Evolutionary conservation across 2,888 invertebrate genomes (phyloP).

Genomic region (Napeogenes inachia): DNA sequence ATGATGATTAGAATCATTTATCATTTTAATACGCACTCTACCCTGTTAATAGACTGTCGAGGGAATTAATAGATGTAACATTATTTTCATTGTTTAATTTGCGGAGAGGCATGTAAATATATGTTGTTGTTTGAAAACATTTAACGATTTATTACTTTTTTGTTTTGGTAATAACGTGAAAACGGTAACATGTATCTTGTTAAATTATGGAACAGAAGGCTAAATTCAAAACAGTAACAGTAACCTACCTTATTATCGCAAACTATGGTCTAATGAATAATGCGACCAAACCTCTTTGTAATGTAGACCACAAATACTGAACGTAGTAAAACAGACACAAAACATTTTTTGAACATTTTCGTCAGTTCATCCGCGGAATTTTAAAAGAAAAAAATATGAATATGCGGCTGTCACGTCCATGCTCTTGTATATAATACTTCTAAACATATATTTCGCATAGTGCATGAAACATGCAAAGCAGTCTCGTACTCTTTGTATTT

Average conservation of each 20-base stretch:
- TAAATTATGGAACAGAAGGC: too few relatives aligned
- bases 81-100: conserved; percentile 72
- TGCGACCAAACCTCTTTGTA: not conserved
- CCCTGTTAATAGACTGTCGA: conserved; percentile 68
- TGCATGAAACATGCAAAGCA: conserved; percentile 59
- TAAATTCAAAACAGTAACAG: too few relatives aligned
- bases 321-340: conserved; percentile 5
- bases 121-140: conserved; percentile 26
- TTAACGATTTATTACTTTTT: conserved; percentile 12
- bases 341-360: conserved; percentile 16
- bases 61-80: conserved; percentile 70
- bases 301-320: not conserved
- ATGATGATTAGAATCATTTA: conserved; percentile 72
- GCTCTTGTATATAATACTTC: conserved; percentile 29
- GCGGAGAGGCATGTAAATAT: conserved; percentile 43
- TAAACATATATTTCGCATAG: conserved; percentile 56
- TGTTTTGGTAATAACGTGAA: not conserved
- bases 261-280: too few relatives aligned
- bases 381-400: conserved; percentile 15
- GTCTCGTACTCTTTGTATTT: conserved; percentile 52
- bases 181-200: too few relatives aligned
- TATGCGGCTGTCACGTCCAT: conserved; percentile 19
- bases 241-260: too few relatives aligned
- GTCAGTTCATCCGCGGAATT: conserved; percentile 11
- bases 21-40: conserved; percentile 72